Evolutionary conservation across 2,797 vertebrate genomes (phyloP), one percentile per base, ranked within the genome.

Genomic region (Rhinophrynus dorsalis): DNA sequence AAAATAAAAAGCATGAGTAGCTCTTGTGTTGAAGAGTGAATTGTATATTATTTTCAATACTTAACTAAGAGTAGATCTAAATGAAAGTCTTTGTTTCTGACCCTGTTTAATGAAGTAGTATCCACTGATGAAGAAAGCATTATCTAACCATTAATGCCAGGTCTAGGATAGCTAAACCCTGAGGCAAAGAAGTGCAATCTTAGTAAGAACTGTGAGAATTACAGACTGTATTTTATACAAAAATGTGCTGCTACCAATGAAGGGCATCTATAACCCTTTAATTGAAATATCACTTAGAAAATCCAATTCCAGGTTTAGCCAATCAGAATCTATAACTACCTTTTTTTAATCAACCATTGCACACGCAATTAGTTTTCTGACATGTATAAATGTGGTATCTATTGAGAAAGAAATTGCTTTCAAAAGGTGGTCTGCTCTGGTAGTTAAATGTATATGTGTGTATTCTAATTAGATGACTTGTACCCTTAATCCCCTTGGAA

Each of bases 251-350:
- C 66, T 52, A 23, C 26, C 17, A 32, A 52, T 60, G 57, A 69
- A 61, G 67, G 47, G 60, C 67, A 60, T 52, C 44, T 61, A 54
- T 12, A 26, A 17, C 35, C 57, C 58, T 54, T 54, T 50, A 61
- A 40, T 42, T 9, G 47, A 50, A 69, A 68, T 62, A 62, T 70
- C 58, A 48, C 58, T 26, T 27, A 62, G 67, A 48, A 62, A 40
- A 70, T 48, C 29, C 67, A 70, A 62, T 70, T 59, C 57, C 12
- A 52, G 21, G 48, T 54, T 38, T 20, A 44, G 5, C 58, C 48
- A 37, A 33, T 62, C 48, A 55, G 6, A 11, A 33, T 10, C 17
- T 42, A 61, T 30, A 52, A 52, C 48, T 42, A 47, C 32, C 42
- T 11, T 24, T 58, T 37, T 50, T 20, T 47, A 59, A 68, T 68